phyloP scores from a whole-genome alignment of 2,113 vertebrate species.

The Equus przewalskii region DNA sequence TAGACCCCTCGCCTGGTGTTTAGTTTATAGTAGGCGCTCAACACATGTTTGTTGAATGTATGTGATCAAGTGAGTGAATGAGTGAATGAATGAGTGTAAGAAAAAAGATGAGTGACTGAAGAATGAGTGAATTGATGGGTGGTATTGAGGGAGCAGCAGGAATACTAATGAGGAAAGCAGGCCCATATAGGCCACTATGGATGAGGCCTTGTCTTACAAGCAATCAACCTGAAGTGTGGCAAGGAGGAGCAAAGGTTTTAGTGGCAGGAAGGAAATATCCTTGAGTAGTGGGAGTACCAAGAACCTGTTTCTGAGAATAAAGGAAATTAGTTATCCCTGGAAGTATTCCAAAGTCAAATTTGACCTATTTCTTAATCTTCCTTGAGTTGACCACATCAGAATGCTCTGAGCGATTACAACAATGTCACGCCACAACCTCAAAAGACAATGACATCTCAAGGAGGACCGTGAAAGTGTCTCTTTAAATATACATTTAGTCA shows the following conservation, averaged over 20 bases:
- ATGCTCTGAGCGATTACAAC: not conserved
- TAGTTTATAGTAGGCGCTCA: not conserved
- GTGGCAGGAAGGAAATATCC: not conserved
- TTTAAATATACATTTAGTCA: constrained; percentile 24
- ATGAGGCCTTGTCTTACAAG: not conserved
- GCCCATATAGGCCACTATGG: not conserved
- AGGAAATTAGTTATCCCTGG: not conserved
- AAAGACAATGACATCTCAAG: not conserved
- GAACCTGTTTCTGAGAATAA: constrained; percentile 12
- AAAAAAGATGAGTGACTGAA: not conserved
- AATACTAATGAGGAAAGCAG: not conserved
- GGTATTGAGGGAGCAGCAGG: no score
- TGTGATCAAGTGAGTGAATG: not conserved
- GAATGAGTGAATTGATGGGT: not conserved
- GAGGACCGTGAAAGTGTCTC: not conserved
- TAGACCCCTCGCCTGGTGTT: not conserved
- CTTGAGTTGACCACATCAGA: not conserved
- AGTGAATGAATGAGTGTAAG: not conserved
- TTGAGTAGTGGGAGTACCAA: not conserved
- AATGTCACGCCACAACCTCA: not conserved
- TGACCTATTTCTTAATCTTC: not conserved
- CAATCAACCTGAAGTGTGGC: not conserved
- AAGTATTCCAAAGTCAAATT: constrained; percentile 8
- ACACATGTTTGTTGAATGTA: not conserved
- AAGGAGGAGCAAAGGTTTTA: not conserved